Conservation (phyloP, 2,888 invertebrate genomes). For the Dinocampus coccinellae region DNA sequence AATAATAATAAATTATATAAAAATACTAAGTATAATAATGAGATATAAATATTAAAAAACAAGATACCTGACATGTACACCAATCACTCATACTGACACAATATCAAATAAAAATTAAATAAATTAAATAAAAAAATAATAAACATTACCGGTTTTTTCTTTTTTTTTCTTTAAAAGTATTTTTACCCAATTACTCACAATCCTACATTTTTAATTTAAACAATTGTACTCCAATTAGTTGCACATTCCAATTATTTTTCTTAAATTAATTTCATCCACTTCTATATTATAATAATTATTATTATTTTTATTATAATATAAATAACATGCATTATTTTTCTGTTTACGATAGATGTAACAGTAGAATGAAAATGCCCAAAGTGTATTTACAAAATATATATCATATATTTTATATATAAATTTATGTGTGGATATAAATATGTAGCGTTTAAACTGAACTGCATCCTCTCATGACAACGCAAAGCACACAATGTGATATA, state of each 20-base stretch:
- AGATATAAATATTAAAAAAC: too few species aligned
- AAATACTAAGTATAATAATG: too few species aligned
- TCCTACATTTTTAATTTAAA: background rate
- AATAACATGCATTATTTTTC: background rate
- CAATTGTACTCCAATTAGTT: conserved; percentile 11
- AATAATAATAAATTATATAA: too few species aligned
- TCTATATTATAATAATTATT: background rate
- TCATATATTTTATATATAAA: too few species aligned
- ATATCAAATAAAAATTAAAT: background rate
- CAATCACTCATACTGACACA: background rate
- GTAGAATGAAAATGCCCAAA: background rate
- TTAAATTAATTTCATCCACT: background rate
- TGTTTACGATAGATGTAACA: too few species aligned
- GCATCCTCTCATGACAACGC: background rate
- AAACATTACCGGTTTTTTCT: too few species aligned
- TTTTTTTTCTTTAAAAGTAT: background rate
- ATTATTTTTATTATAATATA: background rate
- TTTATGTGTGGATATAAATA: background rate
- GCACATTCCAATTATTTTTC: background rate
- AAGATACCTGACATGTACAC: too few species aligned
- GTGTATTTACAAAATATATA: background rate
- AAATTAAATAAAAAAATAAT: too few species aligned
- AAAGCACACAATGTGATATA: background rate
- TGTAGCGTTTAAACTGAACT: background rate
- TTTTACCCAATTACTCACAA: background rate